Evolutionary conservation across 2,113 vertebrate species (phyloP).

Genomic region (Stictonetta naevosa): DNA sequence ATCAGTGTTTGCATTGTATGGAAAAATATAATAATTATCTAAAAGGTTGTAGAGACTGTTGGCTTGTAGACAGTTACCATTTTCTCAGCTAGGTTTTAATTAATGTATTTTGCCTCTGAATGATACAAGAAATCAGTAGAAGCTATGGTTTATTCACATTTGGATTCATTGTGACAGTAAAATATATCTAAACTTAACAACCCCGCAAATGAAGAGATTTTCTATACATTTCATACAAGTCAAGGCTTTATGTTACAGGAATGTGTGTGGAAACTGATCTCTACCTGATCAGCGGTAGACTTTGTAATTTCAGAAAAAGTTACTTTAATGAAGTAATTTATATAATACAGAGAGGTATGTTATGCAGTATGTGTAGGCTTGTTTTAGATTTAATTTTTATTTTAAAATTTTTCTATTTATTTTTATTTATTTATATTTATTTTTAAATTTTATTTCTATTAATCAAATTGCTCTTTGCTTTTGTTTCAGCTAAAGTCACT

Average conservation of each 20-base stretch:
- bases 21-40: not conserved
- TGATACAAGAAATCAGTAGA: not conserved
- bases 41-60: not conserved
- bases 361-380: not conserved
- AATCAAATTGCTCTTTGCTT: not conserved
- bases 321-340: not conserved
- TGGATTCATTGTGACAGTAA: not conserved
- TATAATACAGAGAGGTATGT: not conserved
- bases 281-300: not conserved
- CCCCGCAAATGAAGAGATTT: not conserved
- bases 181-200: not conserved
- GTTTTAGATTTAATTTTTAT: not conserved
- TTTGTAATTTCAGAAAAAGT: not conserved
- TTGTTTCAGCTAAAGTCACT: constrained; percentile 83
- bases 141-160: not conserved
- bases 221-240: not conserved
- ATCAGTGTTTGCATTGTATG: not conserved
- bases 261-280: not conserved
- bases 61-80: not conserved
- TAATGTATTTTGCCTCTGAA: not conserved
- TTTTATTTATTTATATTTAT: not conserved
- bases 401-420: not conserved
- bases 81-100: not conserved
- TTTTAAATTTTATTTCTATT: not conserved
- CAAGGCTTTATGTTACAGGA: not conserved